Conservation (phyloP, 2,797 vertebrate genomes). For the Myripristis murdjan region DNA sequence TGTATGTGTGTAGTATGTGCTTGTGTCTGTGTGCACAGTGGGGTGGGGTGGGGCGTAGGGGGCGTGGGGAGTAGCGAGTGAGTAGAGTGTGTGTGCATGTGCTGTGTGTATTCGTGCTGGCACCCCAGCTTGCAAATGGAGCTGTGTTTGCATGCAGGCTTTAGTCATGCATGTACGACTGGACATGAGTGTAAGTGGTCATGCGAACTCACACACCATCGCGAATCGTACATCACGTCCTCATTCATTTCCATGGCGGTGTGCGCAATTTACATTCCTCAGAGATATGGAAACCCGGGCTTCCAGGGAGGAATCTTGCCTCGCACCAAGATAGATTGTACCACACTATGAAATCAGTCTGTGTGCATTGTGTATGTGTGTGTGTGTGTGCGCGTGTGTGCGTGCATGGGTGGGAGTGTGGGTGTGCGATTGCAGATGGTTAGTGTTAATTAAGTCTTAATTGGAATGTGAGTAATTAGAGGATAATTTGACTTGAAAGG, state of each 20-base stretch:
- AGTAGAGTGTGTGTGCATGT: constrained; percentile 18
- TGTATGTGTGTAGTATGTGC: constrained; percentile 77
- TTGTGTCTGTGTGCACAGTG: constrained; percentile 61
- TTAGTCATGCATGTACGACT: constrained; percentile 47
- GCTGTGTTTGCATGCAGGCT: constrained; percentile 63
- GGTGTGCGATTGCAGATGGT: constrained; percentile 77
- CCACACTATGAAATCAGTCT: constrained; percentile 40
- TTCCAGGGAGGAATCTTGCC: constrained; percentile 49
- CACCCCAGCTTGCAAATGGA: constrained; percentile 62
- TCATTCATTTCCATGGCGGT: constrained; percentile 37
- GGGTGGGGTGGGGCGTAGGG: constrained; percentile 42
- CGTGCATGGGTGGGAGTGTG: constrained; percentile 12
- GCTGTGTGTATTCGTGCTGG: constrained; percentile 52
- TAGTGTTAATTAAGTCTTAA: constrained; percentile 83
- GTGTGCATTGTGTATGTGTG: too few relatives aligned
- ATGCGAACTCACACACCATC: constrained; percentile 45
- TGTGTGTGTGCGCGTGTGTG: constrained; percentile 7
- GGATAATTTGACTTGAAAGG: constrained; percentile 81
- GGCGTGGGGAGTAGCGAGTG: constrained; percentile 28
- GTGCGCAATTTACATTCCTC: constrained; percentile 50
- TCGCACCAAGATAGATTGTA: constrained; percentile 57
- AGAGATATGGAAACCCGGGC: constrained; percentile 45
- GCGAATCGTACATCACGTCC: constrained; percentile 58
- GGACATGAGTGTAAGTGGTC: constrained; percentile 33
- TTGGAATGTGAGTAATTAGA: constrained; percentile 85